Conservation (phyloP, 2,888 invertebrate genomes). For the Tipula confusa region DNA sequence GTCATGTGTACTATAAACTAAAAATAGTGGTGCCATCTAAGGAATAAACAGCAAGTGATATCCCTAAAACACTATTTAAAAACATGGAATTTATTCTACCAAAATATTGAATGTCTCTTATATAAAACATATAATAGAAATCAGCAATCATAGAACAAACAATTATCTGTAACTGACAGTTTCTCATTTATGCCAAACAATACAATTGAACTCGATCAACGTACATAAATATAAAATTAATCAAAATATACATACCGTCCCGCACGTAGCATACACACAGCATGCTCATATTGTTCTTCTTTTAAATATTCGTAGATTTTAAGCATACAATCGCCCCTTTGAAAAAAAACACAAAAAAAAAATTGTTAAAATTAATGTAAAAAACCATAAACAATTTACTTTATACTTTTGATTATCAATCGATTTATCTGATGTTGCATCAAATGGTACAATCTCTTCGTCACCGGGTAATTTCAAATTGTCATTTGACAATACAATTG, state of each 20-base stretch:
- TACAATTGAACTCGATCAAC: no score
- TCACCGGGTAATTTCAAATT: constrained; percentile 44
- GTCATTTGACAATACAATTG: constrained; percentile 56
- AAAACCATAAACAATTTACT: constrained; percentile 36
- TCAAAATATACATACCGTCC: constrained; percentile 56
- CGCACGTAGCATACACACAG: constrained; percentile 75
- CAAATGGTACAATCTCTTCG: constrained; percentile 70
- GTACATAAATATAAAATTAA: neutral
- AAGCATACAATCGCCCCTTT: constrained; percentile 80
- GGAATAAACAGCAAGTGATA: no score
- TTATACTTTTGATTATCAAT: constrained; percentile 85
- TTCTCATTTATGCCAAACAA: no score
- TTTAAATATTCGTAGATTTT: constrained; percentile 75
- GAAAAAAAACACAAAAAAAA: constrained; percentile 39
- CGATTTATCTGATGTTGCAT: constrained; percentile 75
- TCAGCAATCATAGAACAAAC: no score
- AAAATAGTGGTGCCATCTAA: no score
- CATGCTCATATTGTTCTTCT: constrained; percentile 66
- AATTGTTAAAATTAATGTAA: constrained; percentile 33
- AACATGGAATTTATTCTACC: no score
- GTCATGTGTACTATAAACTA: no score
- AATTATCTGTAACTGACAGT: no score
- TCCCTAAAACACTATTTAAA: no score
- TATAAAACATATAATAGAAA: no score
- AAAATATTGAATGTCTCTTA: no score